Conservation (phyloP, 2,113 vertebrate genomes). For the Pelusios castaneus region DNA sequence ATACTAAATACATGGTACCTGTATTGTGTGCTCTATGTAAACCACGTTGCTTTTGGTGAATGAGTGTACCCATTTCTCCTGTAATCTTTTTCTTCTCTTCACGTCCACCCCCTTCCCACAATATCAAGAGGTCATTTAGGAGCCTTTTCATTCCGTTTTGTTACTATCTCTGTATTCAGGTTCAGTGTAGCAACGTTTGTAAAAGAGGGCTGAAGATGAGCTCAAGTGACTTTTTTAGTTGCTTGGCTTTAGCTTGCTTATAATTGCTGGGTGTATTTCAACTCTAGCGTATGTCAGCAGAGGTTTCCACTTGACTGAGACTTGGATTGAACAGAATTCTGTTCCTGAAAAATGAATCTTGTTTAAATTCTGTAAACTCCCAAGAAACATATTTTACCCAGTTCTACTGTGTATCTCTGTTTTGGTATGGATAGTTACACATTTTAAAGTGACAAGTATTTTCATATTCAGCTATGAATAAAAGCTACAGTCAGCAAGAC, state of each 20-base stretch:
- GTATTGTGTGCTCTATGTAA: background rate
- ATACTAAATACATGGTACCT: background rate
- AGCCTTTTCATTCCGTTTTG: background rate
- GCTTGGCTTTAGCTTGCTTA: background rate
- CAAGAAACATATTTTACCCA: background rate
- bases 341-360: background rate
- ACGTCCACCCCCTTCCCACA: background rate
- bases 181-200: background rate
- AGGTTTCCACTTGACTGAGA: background rate
- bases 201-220: background rate
- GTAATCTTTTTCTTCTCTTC: background rate
- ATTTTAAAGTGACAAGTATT: background rate
- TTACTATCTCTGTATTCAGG: background rate
- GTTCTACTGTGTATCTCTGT: background rate
- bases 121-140: background rate
- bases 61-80: background rate
- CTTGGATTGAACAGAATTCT: background rate
- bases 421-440: background rate
- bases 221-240: background rate
- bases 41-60: background rate
- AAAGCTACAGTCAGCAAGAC: background rate
- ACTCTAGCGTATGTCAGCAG: background rate
- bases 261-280: background rate
- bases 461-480: background rate
- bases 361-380: background rate